Evolutionary conservation across 2,888 invertebrate genomes (phyloP).

Genomic region (Drosophila siamana): DNA sequence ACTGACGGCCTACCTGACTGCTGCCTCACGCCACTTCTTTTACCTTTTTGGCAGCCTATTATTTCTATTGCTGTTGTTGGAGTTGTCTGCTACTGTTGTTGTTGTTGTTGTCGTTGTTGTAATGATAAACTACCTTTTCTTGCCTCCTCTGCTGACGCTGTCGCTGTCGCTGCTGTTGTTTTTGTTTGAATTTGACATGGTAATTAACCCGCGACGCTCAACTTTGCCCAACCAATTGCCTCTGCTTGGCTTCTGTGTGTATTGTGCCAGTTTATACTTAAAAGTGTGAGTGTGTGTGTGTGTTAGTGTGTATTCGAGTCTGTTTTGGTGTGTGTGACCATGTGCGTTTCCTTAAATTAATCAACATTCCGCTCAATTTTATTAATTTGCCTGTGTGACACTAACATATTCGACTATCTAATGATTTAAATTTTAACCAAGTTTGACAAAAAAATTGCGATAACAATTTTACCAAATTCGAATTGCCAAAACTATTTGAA

Average conservation of each 20-base stretch:
- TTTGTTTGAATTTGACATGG: conserved; percentile 81
- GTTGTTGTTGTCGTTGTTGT: conserved; percentile 55
- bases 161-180: conserved; percentile 58
- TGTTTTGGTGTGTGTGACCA: conserved; percentile 40
- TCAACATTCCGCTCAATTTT: conserved; percentile 75
- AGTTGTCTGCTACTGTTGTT: conserved; percentile 57
- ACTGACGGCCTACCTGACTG: conserved; percentile 17
- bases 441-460: conserved; percentile 55
- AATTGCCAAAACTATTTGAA: background rate
- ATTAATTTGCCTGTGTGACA: conserved; percentile 70
- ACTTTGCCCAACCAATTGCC: conserved; percentile 78
- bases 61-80: conserved; percentile 55
- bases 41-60: conserved; percentile 76
- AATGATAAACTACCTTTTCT: conserved; percentile 75
- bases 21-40: conserved; percentile 11
- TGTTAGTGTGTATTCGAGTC: conserved; percentile 9
- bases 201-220: conserved; percentile 81
- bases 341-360: conserved; percentile 77
- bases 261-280: too few relatives aligned
- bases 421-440: conserved; percentile 66
- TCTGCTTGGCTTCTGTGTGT: conserved; percentile 22
- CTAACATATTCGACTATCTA: conserved; percentile 56
- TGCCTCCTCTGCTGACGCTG: conserved; percentile 12
- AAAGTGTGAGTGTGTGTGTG: conserved; percentile 11
- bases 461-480: conserved; percentile 61